These are phyloP conservation scores for Andrena trimmerana DNA, from an alignment of 2,888 invertebrate genomes.

Conservation along the genomic window DNA sequence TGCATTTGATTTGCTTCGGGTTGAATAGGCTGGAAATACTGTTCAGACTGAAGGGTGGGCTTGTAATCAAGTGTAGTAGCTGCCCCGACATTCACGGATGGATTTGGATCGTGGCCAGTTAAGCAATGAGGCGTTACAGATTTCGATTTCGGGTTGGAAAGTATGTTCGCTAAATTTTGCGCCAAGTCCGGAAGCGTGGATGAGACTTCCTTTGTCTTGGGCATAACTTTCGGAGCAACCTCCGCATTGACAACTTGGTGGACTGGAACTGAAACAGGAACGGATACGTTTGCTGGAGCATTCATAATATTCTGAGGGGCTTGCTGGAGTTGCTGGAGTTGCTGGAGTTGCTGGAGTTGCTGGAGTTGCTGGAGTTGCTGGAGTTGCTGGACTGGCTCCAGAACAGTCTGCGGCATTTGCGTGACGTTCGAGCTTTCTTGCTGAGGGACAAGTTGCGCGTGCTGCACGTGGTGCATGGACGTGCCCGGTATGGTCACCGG, in stretches of 20 bases:
- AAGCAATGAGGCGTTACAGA: constrained; percentile 76
- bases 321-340: constrained; percentile 62
- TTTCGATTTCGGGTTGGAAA: constrained; percentile 83
- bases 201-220: constrained; percentile 82
- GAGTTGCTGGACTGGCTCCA: constrained; percentile 61
- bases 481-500: constrained; percentile 47
- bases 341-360: constrained; percentile 57
- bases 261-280: constrained; percentile 58
- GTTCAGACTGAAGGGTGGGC: constrained; percentile 77
- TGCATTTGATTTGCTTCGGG: constrained; percentile 77
- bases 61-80: constrained; percentile 62
- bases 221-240: constrained; percentile 66
- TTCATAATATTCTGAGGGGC: constrained; percentile 68
- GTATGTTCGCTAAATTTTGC: constrained; percentile 83
- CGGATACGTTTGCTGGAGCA: constrained; percentile 45
- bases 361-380: constrained; percentile 59
- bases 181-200: constrained; percentile 83
- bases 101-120: constrained; percentile 73
- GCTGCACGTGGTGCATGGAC: constrained; percentile 61
- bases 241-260: constrained; percentile 66
- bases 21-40: constrained; percentile 82
- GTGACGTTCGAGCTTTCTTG: constrained; percentile 57
- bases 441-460: constrained; percentile 59
- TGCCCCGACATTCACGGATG: constrained; percentile 48
- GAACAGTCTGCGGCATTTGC: constrained; percentile 58